A percentile compares a stretch with the other conserved stretches of the same genome.
phyloP scores from a whole-genome alignment of 1,140 invertebrate genomes.

The Zaprionus inermis region DNA sequence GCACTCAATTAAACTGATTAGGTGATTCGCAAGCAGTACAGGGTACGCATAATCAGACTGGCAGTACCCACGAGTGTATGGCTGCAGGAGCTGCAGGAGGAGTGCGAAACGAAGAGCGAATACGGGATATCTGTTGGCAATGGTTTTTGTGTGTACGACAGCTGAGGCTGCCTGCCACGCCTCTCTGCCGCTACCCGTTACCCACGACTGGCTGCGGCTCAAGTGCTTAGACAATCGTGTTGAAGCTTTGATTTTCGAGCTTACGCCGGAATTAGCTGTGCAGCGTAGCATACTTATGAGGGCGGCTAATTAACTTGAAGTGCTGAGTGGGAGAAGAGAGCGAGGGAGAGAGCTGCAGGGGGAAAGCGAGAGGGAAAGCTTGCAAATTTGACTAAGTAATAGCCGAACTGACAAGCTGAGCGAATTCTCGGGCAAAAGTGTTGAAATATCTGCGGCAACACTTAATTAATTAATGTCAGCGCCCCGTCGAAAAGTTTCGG shows the following conservation, averaged over 20 bases:
- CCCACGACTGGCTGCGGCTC: constrained; percentile 14
- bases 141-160: constrained; percentile 32
- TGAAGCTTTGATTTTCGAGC: constrained; percentile 80
- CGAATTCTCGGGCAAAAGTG: constrained; percentile 61
- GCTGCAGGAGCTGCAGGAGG: background rate
- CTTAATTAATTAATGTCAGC: constrained; percentile 82
- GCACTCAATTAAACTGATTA: too few relatives aligned
- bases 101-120: background rate
- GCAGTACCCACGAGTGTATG: background rate
- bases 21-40: background rate
- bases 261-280: constrained; percentile 62
- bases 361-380: background rate
- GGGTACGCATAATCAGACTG: constrained; percentile 15
- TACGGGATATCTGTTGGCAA: constrained; percentile 31
- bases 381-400: constrained; percentile 72
- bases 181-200: background rate
- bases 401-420: constrained; percentile 51
- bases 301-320: constrained; percentile 75
- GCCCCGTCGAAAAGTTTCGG: constrained; percentile 66
- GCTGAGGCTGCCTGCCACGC: background rate
- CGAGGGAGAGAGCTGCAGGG: background rate
- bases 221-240: constrained; percentile 80
- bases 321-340: constrained; percentile 19
- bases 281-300: constrained; percentile 68
- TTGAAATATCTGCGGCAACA: constrained; percentile 77